phyloP scores from a whole-genome alignment of 2,888 invertebrate species.

The Panopea generosa region DNA sequence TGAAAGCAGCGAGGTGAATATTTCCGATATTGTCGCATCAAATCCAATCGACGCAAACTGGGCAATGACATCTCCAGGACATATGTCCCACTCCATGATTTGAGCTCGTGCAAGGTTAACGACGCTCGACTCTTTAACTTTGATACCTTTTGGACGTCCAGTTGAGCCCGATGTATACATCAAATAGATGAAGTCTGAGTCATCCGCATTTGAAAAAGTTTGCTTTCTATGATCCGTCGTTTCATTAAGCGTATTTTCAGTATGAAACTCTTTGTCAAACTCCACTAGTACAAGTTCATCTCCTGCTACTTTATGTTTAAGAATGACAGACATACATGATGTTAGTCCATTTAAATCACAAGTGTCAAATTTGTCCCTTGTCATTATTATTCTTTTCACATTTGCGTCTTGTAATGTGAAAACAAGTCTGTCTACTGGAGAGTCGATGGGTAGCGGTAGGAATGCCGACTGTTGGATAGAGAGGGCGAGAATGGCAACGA shows the following conservation, averaged over 20 bases:
- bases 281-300: slow-evolving; percentile 52
- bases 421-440: slow-evolving; percentile 69
- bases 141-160: slow-evolving; percentile 94
- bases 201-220: not conserved
- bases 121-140: slow-evolving; percentile 90
- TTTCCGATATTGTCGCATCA: slow-evolving; percentile 95
- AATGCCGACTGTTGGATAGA: slow-evolving; percentile 67
- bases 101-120: slow-evolving; percentile 93
- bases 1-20: slow-evolving; percentile 93
- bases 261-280: slow-evolving; percentile 15
- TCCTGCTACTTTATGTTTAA: slow-evolving; percentile 35
- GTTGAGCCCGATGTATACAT: slow-evolving; percentile 96
- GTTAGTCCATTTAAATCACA: slow-evolving; percentile 42
- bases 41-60: slow-evolving; percentile 97
- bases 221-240: too few relatives aligned
- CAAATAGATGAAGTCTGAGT: slow-evolving; percentile 84
- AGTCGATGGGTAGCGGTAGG: slow-evolving; percentile 74
- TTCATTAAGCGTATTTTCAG: too few relatives aligned
- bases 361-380: slow-evolving; percentile 25
- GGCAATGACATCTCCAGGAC: slow-evolving; percentile 90
- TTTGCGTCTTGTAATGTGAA: slow-evolving; percentile 72
- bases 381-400: slow-evolving; percentile 59
- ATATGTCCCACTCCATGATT: slow-evolving; percentile 92
- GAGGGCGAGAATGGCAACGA: slow-evolving; percentile 85
- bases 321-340: slow-evolving; percentile 19